Evolutionary conservation across 2,797 vertebrate genomes (phyloP).

Genomic region (Pygocentrus nattereri): DNA sequence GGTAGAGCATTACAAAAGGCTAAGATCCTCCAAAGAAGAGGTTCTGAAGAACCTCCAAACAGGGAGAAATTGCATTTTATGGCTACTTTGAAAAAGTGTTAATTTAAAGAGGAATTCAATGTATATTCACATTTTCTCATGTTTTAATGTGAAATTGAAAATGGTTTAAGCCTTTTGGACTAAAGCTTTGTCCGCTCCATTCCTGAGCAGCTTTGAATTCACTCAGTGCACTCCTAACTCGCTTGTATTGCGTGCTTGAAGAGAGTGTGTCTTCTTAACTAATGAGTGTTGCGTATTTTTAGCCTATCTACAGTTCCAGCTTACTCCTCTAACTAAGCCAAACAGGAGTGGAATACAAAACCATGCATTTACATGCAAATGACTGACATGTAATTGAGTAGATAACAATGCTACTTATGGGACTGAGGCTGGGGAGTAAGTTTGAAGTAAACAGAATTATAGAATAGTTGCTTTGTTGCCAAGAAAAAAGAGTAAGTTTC

Average conservation of each 20-base stretch:
- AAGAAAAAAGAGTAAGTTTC: background rate
- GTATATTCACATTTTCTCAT: too few relatives aligned
- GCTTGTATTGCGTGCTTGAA: background rate
- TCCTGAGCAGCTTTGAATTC: background rate
- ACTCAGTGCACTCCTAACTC: background rate
- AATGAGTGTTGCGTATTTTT: slow-evolving; percentile 4
- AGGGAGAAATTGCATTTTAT: too few relatives aligned
- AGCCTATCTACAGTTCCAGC: slow-evolving; percentile 11
- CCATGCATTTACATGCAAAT: slow-evolving; percentile 42
- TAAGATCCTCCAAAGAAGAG: too few relatives aligned
- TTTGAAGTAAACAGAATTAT: slow-evolving; percentile 40
- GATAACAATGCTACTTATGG: slow-evolving; percentile 51
- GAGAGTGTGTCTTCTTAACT: background rate
- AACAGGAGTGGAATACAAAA: slow-evolving; percentile 24
- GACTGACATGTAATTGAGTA: slow-evolving; percentile 40
- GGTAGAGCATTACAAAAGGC: too few relatives aligned
- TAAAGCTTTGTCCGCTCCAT: background rate
- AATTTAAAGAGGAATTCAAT: background rate
- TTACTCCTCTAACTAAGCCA: slow-evolving; percentile 23
- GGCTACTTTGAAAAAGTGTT: too few relatives aligned
- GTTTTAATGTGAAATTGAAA: background rate
- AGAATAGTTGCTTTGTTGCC: slow-evolving; percentile 24
- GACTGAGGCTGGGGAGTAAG: slow-evolving; percentile 22
- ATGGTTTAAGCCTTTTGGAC: background rate
- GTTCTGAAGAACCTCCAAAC: too few relatives aligned